These are phyloP conservation scores for Cosmopolites sordidus DNA, from an alignment of 2,888 invertebrate genomes.

Conservation along the genomic window DNA sequence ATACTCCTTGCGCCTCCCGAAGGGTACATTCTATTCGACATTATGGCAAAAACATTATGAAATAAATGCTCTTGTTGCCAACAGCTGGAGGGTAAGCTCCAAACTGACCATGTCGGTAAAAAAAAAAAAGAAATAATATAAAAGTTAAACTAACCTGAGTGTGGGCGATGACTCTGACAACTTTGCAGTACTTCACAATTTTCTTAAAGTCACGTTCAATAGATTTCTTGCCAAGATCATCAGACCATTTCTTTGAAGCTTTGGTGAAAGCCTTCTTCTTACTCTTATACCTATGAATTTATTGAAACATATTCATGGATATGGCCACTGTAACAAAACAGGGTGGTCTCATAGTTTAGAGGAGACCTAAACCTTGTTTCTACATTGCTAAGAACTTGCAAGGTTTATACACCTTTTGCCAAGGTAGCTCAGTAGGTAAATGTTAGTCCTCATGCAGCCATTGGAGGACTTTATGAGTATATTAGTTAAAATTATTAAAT, in stretches of 20 bases:
- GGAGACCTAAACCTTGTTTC: conserved; percentile 54
- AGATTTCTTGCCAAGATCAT: conserved; percentile 92
- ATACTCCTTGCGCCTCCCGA: conserved; percentile 61
- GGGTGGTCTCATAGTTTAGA: conserved; percentile 69
- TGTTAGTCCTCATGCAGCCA: conserved; percentile 63
- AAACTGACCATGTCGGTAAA: conserved; percentile 42
- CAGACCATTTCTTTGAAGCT: conserved; percentile 97
- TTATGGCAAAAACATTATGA: conserved; percentile 49
- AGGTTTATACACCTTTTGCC: conserved; percentile 9
- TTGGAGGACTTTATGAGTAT: conserved; percentile 59
- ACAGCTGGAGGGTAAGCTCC: conserved; percentile 48
- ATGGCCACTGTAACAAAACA: conserved; percentile 27
- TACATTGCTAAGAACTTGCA: conserved; percentile 35
- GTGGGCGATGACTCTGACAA: conserved; percentile 93
- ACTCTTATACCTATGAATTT: conserved; percentile 84
- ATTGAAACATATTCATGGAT: neutral
- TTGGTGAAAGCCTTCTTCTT: conserved; percentile 99
- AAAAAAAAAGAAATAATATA: conserved; percentile 5
- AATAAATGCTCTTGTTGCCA: conserved; percentile 34
- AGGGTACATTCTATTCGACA: conserved; percentile 61
- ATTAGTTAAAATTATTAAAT: conserved; percentile 15
- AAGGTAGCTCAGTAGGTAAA: conserved; percentile 36
- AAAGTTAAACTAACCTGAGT: conserved; percentile 71
- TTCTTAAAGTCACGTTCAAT: conserved; percentile 96
- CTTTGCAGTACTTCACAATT: conserved; percentile 97